Evolutionary conservation across 2,797 vertebrate species (phyloP).

Genomic region (Pampus argenteus): DNA sequence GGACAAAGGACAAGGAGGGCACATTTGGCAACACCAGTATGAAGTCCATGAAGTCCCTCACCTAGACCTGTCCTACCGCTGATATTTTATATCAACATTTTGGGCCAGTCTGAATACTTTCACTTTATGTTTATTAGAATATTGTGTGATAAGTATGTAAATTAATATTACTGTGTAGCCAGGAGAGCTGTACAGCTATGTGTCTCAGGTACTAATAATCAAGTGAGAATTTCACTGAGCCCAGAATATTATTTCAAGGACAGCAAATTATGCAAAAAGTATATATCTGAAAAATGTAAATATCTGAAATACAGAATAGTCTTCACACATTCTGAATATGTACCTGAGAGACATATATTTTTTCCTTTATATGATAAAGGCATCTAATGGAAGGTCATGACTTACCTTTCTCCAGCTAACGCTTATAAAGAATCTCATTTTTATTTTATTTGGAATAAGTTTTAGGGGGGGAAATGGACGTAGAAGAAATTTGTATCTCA

Average conservation of each 20-base stretch:
- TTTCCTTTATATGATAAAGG: constrained; percentile 78
- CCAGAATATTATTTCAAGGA: constrained; percentile 21
- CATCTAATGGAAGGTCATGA: constrained; percentile 95
- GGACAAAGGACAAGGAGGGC: constrained; percentile 88
- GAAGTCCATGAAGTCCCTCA: constrained; percentile 76
- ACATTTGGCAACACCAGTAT: constrained; percentile 78
- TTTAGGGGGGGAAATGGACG: constrained; percentile 91
- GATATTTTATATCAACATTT: constrained; percentile 85
- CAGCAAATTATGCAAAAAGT: constrained; percentile 1
- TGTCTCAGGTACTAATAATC: constrained; percentile 92
- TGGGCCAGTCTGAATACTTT: constrained; percentile 85
- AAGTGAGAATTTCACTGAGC: constrained; percentile 12
- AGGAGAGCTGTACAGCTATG: constrained; percentile 82
- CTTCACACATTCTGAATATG: constrained; percentile 52
- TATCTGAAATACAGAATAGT: neutral
- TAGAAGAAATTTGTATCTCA: constrained; percentile 93
- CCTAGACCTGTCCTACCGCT: constrained; percentile 86
- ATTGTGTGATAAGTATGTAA: constrained; percentile 67
- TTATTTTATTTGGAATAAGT: constrained; percentile 88
- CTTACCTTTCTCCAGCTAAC: constrained; percentile 99
- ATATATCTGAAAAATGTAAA: too few relatives aligned
- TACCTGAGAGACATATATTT: constrained; percentile 96
- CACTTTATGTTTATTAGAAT: constrained; percentile 86
- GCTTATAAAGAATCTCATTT: constrained; percentile 93
- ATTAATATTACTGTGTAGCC: constrained; percentile 67